Percentiles rank a stretch among this genome's conserved stretches.
Evolutionary conservation across 2,797 vertebrate genomes (phyloP).

Genomic region (Tenualosa thibaudeaui): DNA sequence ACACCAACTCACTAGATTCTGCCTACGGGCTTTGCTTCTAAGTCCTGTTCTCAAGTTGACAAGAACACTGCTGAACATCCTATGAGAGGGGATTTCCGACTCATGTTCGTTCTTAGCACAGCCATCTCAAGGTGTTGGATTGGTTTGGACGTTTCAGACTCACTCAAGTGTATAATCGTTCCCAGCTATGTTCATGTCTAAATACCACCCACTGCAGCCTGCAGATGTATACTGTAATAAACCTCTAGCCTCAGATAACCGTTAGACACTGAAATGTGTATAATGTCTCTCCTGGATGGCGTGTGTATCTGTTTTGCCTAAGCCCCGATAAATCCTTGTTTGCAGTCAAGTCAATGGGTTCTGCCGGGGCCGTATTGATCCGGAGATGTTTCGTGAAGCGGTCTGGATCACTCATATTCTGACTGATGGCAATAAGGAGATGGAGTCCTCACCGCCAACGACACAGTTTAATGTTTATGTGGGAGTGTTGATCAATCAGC

Average conservation of each 20-base stretch:
- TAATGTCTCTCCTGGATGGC: not conserved
- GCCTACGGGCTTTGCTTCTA: not conserved
- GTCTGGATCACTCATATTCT: conserved; percentile 27
- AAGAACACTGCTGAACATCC: not conserved
- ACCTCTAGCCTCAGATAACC: not conserved
- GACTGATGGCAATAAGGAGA: conserved; percentile 28
- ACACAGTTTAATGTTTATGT: conserved; percentile 41
- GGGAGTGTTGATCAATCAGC: conserved; percentile 43
- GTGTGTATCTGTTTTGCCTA: conserved; percentile 11
- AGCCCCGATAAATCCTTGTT: conserved; percentile 36
- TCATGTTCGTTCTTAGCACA: not conserved
- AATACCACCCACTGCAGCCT: not conserved
- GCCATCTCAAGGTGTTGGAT: not conserved
- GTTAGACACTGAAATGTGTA: not conserved
- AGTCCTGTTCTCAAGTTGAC: not conserved
- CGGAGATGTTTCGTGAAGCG: conserved; percentile 40
- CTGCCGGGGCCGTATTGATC: conserved; percentile 44
- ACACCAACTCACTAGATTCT: not conserved
- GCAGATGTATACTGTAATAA: not conserved
- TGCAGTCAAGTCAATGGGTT: conserved; percentile 38
- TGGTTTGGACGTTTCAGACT: not conserved
- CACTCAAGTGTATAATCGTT: not conserved
- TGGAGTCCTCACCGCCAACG: conserved; percentile 45
- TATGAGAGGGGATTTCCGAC: not conserved
- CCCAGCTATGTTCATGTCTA: not conserved